Evolutionary conservation across 2,113 vertebrate species (phyloP), one percentile per base, ranked within the genome.

Genomic region (Barnardius zonarius): DNA sequence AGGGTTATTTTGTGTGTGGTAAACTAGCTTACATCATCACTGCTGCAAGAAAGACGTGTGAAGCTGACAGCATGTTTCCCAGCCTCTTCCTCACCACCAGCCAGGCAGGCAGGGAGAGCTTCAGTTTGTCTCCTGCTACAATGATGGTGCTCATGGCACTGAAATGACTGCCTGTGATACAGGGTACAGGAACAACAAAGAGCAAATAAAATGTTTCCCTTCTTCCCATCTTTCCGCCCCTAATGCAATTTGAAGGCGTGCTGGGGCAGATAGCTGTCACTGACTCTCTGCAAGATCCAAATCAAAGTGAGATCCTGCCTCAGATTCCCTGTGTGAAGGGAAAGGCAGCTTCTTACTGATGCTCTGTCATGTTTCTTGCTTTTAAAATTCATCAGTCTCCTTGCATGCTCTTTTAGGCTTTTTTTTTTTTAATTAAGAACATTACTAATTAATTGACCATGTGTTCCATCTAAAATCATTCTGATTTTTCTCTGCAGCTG

Each of bases 401-500:
- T 27, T 70, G 59, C 33, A n/a, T 10, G 64, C 27, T 57, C 17
- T 57, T 39, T 41, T 17, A 25, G 54, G 63, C 17, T 48, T 43
- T 22, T 41, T 37, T 31, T 55, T 84, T 75, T 84, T 24, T 6
- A 69, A 67, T 86, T 51, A 59, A 75, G n/a, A 48, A 13, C n/a
- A 23, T 80, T 43, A 11, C 54, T 90, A 33, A 91, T 92, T 33
- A 41, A 70, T 43, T 84, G 69, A 8, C 57, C 8, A 0, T 55
- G 54, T 76, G 67, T 64, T 93, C 88, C 37, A 57, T n/a, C 86
- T 43, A 3, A 44, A 52, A 49, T 6, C 0, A 0, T 37, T 92
- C 80, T 85, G 51, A 3, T 92, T 91, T 91, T 67, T 33, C 90
- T 79, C 62, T 87, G 51, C 98, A 99, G 99, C 96, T 99, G 99